phyloP scores from a whole-genome alignment of 30 jellyfish, hydroid and myxozoan genomes.

The Pseudorhiza aurosa region DNA sequence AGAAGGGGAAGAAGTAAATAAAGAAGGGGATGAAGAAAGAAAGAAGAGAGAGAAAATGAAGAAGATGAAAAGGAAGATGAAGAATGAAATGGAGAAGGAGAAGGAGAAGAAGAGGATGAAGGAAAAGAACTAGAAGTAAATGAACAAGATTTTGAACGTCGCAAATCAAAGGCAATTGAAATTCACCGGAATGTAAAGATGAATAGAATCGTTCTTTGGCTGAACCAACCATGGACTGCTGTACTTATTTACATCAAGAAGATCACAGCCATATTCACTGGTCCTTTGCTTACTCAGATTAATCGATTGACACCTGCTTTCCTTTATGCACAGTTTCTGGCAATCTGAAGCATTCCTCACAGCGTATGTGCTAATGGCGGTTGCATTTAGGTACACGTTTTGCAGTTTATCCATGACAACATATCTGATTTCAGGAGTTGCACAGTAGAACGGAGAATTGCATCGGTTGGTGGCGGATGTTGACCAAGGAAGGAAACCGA shows the following conservation, averaged over 20 bases:
- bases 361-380: not conserved
- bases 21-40: too few species aligned
- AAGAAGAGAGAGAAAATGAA: too few species aligned
- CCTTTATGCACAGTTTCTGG: slow-evolving; percentile 25
- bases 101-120: too few species aligned
- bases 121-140: too few species aligned
- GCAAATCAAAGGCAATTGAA: not conserved
- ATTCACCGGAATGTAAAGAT: slow-evolving; percentile 43
- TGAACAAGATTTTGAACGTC: not conserved
- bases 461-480: not conserved
- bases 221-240: not conserved
- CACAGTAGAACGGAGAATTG: slow-evolving; percentile 44
- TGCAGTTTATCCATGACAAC: slow-evolving; percentile 4
- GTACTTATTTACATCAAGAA: slow-evolving; percentile 17
- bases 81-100: too few species aligned
- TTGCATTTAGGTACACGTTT: slow-evolving; percentile 12
- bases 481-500: not conserved
- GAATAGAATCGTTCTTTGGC: not conserved
- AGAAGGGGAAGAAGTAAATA: too few species aligned
- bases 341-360: slow-evolving; percentile 11
- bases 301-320: slow-evolving; percentile 27
- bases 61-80: too few species aligned
- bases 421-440: slow-evolving; percentile 28
- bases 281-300: slow-evolving; percentile 5
- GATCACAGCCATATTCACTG: not conserved